phyloP scores from a whole-genome alignment of 2,113 vertebrate species.

The Irena cyanogastra region DNA sequence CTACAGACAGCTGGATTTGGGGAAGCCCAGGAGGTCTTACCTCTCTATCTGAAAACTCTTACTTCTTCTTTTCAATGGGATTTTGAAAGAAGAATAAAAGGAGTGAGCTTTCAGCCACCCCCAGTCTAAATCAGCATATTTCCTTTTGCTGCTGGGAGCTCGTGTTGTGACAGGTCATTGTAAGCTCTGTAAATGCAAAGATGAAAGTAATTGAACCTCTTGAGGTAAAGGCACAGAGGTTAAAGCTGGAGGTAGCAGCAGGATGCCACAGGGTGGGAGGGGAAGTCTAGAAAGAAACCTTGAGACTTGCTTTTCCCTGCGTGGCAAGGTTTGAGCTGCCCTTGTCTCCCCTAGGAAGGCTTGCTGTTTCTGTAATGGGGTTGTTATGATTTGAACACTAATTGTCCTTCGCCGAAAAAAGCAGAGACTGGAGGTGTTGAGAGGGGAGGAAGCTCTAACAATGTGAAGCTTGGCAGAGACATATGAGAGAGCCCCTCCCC shows the following conservation, averaged over 20 bases:
- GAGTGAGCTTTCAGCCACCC: not conserved
- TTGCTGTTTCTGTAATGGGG: not conserved
- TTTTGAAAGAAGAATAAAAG: slow-evolving; percentile 24
- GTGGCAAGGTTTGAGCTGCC: not conserved
- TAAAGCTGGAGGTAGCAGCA: slow-evolving; percentile 11
- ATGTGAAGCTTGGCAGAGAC: not conserved
- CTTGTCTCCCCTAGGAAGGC: not conserved
- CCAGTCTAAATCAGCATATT: slow-evolving; percentile 15
- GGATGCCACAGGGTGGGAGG: not conserved
- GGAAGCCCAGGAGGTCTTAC: not conserved
- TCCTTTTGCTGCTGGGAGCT: not conserved
- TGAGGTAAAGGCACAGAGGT: not conserved
- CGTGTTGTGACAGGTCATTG: not conserved
- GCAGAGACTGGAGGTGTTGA: not conserved
- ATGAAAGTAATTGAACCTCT: slow-evolving; percentile 16
- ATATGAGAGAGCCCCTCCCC: not conserved
- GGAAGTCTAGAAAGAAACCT: not conserved
- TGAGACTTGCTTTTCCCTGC: not conserved
- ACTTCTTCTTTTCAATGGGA: not conserved
- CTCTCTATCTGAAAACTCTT: not conserved
- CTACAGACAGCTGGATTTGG: not conserved
- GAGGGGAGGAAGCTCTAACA: not conserved
- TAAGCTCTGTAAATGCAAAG: not conserved
- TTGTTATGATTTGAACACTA: not conserved
- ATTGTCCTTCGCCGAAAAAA: not conserved